Percentiles rank a stretch among this genome's conserved stretches.
phyloP scores from a whole-genome alignment of 2,113 vertebrate species.

The Drymodes brunneopygia region DNA sequence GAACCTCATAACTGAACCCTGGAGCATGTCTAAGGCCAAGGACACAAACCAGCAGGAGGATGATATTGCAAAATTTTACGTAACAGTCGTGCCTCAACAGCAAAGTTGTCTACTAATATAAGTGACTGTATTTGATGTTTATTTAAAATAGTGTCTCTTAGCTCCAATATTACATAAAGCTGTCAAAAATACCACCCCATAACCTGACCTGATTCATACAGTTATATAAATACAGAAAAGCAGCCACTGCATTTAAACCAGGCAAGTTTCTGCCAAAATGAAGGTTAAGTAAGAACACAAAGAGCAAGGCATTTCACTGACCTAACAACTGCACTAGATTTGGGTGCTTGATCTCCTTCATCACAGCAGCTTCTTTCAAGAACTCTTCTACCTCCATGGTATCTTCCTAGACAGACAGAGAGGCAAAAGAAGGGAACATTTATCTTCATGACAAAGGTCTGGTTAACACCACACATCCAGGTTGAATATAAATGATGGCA shows the following conservation, averaged over 20 bases:
- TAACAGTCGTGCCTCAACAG: neutral
- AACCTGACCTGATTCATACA: neutral
- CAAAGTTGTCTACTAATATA: neutral
- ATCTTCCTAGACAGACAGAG: slow-evolving; percentile 81
- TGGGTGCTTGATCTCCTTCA: slow-evolving; percentile 99
- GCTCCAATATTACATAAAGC: neutral
- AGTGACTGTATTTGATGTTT: neutral
- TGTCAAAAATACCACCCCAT: neutral
- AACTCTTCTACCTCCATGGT: slow-evolving; percentile 99
- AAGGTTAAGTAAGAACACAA: neutral
- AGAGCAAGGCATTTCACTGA: slow-evolving; percentile 26
- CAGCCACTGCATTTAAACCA: neutral
- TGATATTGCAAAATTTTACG: neutral
- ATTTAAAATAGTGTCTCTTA: neutral
- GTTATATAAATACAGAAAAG: neutral
- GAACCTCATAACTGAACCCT: neutral
- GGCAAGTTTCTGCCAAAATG: neutral
- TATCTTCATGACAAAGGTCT: neutral
- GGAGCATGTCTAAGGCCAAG: neutral
- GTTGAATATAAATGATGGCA: neutral
- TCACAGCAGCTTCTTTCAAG: slow-evolving; percentile 96
- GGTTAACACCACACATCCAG: neutral
- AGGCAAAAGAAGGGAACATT: neutral
- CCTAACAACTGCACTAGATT: slow-evolving; percentile 92
- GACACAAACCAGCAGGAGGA: neutral